Conservation (phyloP, 2,113 vertebrate species). For the Accipiter cooperii region DNA sequence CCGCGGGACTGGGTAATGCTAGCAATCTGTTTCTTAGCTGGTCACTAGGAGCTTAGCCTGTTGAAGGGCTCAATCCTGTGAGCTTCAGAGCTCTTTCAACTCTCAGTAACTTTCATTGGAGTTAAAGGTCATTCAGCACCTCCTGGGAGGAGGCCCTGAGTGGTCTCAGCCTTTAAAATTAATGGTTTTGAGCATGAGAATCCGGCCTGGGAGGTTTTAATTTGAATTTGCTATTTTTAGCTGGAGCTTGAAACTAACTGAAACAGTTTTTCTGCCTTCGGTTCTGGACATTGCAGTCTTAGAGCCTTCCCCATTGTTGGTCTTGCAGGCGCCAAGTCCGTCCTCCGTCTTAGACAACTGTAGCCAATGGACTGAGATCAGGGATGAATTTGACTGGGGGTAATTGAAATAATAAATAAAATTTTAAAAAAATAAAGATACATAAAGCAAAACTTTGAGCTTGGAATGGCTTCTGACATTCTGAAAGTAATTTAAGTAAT, state of each 20-base stretch:
- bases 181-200: background rate
- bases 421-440: background rate
- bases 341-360: background rate
- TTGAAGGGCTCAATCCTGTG: background rate
- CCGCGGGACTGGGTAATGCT: background rate
- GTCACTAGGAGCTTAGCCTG: background rate
- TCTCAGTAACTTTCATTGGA: background rate
- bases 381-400: background rate
- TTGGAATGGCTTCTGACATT: constrained; percentile 11
- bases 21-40: background rate
- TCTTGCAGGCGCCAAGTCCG: background rate
- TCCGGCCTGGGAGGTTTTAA: background rate
- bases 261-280: background rate
- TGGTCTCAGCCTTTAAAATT: background rate
- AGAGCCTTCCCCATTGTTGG: background rate
- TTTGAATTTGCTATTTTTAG: background rate
- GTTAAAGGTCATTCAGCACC: background rate
- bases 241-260: background rate
- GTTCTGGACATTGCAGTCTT: background rate
- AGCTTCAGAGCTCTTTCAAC: background rate
- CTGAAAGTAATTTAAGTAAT: background rate
- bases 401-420: background rate
- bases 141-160: background rate
- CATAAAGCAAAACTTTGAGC: background rate
- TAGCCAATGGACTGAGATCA: background rate